phyloP scores from a whole-genome alignment of 2,113 vertebrate species.

The Myrmecophaga tridactyla region DNA sequence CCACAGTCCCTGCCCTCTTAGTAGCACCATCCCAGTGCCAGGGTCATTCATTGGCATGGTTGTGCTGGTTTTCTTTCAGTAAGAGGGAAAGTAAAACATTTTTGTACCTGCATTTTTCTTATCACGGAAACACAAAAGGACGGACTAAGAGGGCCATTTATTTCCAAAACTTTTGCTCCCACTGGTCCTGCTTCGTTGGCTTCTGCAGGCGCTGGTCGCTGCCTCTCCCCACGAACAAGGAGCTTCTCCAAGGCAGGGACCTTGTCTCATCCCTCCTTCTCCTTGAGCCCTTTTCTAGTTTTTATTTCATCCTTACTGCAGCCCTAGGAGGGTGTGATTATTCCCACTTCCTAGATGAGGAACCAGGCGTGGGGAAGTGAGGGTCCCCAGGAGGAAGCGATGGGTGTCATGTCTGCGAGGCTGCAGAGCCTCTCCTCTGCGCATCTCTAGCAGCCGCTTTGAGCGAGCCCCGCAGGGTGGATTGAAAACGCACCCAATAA shows the following conservation, averaged over 20 bases:
- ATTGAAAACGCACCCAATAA: neutral
- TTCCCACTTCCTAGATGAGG: neutral
- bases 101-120: neutral
- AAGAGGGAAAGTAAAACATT: neutral
- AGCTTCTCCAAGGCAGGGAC: neutral
- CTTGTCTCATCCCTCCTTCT: neutral
- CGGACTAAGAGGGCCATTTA: neutral
- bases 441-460: neutral
- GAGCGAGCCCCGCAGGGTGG: neutral
- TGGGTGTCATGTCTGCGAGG: neutral
- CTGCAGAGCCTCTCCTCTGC: neutral
- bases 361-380: neutral
- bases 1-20: neutral
- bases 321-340: neutral
- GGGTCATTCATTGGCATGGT: too few species aligned
- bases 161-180: neutral
- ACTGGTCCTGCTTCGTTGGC: neutral
- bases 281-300: neutral
- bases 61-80: neutral
- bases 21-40: rapidly evolving
- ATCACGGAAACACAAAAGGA: neutral
- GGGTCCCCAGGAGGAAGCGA: neutral
- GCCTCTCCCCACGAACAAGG: neutral
- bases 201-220: neutral
- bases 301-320: neutral